Evolutionary conservation across 2,888 invertebrate species (phyloP), one percentile per base, ranked within the genome.

Genomic region (Dynastes tityus): DNA sequence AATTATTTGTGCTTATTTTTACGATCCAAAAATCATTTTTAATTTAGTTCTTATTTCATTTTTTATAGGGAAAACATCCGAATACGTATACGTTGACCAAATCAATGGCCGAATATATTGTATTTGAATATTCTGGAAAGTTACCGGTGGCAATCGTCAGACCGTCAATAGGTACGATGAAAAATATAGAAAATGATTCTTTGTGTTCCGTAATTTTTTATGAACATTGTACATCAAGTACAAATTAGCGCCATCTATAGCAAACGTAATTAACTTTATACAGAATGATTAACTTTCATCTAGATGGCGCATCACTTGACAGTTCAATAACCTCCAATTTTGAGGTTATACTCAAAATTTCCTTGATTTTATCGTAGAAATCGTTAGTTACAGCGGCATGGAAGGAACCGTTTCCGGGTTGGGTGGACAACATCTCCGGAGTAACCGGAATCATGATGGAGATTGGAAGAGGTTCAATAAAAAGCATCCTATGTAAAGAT

Each of bases 21-120:
- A 4, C 6, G n/a, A 16, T 53, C n/a, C 8, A 3, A 16, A 22
- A 58, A 53, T 53, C 6, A 16, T 37, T 11, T 51, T 22, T 51
- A 68, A 45, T 45, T 61, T 74, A 11, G 11, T 45, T 32, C 1
- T 16, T 11, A 2, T 4, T 27, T 51, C 49, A 40, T 27, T 49
- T 13, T 3, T 64, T 80, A 37, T 76, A 84, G 81, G 95, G 95
- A 0, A 93, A 93, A 37, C 96, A 97, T 85, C 98, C 98, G 0
- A 99, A 99, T 87, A 98, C 98, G 0, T 99, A 99, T 90, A 98
- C 98, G 0, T 92, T 96, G 86, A 98, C 98, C 2, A 99, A 99
- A 89, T 95, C 97, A 0, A 90, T 98, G 81, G 98, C 98, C 0
- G 98, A 99, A 86, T 93, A 95, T 80, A 91, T 97, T 73, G 92